Percentiles rank a stretch among this genome's conserved stretches.
Evolutionary conservation across 1,140 invertebrate genomes (phyloP).

Genomic region (Dinoponera quadriceps): DNA sequence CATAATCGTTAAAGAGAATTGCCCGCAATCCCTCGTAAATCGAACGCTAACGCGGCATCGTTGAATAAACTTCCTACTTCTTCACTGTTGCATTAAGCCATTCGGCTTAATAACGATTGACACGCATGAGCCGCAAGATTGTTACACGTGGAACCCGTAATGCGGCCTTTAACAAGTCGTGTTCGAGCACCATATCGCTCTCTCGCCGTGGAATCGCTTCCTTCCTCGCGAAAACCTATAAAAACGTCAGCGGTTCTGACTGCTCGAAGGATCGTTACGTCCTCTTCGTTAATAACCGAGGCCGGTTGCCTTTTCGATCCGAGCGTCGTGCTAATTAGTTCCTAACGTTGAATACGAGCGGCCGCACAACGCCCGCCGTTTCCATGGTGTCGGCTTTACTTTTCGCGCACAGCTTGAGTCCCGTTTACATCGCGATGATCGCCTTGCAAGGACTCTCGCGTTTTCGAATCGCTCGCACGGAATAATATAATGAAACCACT

Average conservation of each 20-base stretch:
- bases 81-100: constrained; percentile 45
- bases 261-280: constrained; percentile 75
- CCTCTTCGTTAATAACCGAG: constrained; percentile 69
- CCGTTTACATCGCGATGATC: constrained; percentile 54
- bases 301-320: constrained; percentile 70
- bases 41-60: constrained; percentile 8
- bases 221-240: constrained; percentile 74
- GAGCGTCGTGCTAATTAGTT: constrained; percentile 75
- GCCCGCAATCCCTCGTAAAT: constrained; percentile 3
- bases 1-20: neutral
- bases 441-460: constrained; percentile 56
- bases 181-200: constrained; percentile 66
- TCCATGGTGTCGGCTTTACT: constrained; percentile 63
- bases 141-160: constrained; percentile 46
- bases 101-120: constrained; percentile 59
- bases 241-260: constrained; percentile 69
- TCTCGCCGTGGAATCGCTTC: constrained; percentile 67
- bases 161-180: constrained; percentile 66
- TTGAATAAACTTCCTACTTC: constrained; percentile 42
- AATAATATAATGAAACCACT: constrained; percentile 58
- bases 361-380: constrained; percentile 52
- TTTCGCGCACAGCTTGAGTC: constrained; percentile 46
- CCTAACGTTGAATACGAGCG: constrained; percentile 69
- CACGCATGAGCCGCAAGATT: constrained; percentile 52
- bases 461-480: constrained; percentile 60